Percentiles rank a stretch among this genome's conserved stretches.
phyloP scores from a whole-genome alignment of 2,113 vertebrate species.

The Ovibos moschatus region DNA sequence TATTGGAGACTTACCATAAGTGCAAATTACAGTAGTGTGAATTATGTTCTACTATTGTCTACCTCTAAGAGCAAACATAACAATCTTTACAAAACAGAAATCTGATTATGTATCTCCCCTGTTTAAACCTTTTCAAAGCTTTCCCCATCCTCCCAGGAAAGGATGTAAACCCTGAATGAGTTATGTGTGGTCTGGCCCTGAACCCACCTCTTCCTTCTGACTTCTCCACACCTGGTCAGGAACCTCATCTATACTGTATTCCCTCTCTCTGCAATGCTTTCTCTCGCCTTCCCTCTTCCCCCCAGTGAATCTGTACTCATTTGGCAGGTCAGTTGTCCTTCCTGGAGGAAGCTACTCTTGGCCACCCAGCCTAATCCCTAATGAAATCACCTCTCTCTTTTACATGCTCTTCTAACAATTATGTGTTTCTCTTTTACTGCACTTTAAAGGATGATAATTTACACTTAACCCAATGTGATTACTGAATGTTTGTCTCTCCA shows the following conservation, averaged over 20 bases:
- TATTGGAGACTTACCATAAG: background rate
- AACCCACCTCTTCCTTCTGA: background rate
- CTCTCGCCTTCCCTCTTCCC: background rate
- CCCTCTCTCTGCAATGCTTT: background rate
- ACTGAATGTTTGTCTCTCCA: background rate
- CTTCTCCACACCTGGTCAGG: background rate
- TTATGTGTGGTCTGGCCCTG: background rate
- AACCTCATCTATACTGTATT: rapidly evolving
- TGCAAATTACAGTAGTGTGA: background rate
- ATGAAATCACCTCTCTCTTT: background rate
- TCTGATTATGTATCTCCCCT: background rate
- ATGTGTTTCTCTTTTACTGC: background rate
- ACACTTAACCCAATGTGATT: background rate
- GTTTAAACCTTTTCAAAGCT: background rate
- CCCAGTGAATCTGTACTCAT: background rate
- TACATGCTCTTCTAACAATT: background rate
- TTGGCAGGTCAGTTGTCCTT: background rate
- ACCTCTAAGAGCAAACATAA: background rate
- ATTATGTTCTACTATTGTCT: background rate
- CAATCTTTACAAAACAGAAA: background rate
- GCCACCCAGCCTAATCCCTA: background rate
- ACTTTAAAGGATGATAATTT: background rate
- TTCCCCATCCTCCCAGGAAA: background rate
- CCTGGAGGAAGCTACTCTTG: background rate
- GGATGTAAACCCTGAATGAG: background rate